phyloP scores from a whole-genome alignment of 2,113 vertebrate species.

The Mesocricetus auratus region DNA sequence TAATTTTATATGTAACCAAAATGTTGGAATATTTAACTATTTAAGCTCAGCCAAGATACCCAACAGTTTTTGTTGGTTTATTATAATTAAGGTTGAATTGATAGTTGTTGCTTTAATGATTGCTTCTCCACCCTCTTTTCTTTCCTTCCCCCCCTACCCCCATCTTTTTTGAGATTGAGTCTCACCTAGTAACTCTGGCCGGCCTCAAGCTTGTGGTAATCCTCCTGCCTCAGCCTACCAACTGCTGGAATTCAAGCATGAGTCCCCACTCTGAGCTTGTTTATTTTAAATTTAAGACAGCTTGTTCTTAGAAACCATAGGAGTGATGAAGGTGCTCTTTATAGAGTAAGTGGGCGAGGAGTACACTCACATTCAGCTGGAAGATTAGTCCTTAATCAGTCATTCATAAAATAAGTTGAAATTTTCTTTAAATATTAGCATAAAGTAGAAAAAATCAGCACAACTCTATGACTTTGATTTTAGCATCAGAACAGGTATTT shows the following conservation, averaged over 20 bases:
- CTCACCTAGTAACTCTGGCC: not conserved
- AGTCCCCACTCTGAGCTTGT: not conserved
- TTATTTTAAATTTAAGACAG: slow-evolving; percentile 55
- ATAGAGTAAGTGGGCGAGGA: not conserved
- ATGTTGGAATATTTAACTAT: slow-evolving; percentile 31
- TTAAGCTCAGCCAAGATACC: slow-evolving; percentile 45
- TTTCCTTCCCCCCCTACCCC: not conserved
- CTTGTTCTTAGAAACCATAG: slow-evolving; percentile 54
- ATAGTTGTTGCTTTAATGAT: slow-evolving; percentile 13
- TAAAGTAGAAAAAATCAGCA: not conserved
- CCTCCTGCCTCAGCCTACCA: not conserved
- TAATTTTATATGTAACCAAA: slow-evolving; percentile 55
- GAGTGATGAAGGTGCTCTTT: slow-evolving; percentile 36
- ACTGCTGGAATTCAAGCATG: not conserved
- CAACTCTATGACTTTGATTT: slow-evolving; percentile 52
- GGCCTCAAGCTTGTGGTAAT: not conserved
- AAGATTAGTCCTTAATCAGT: slow-evolving; percentile 43
- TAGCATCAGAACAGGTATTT: not conserved
- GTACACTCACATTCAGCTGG: not conserved
- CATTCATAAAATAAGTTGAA: slow-evolving; percentile 38
- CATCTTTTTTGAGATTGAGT: not conserved
- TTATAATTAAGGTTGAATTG: slow-evolving; percentile 46
- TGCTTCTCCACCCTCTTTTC: not conserved
- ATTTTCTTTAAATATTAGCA: slow-evolving; percentile 9
- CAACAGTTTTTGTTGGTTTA: slow-evolving; percentile 24